These are phyloP conservation scores for Zaprionus obscuricornis DNA, from an alignment of 2,888 invertebrate species.

Conservation along the genomic window DNA sequence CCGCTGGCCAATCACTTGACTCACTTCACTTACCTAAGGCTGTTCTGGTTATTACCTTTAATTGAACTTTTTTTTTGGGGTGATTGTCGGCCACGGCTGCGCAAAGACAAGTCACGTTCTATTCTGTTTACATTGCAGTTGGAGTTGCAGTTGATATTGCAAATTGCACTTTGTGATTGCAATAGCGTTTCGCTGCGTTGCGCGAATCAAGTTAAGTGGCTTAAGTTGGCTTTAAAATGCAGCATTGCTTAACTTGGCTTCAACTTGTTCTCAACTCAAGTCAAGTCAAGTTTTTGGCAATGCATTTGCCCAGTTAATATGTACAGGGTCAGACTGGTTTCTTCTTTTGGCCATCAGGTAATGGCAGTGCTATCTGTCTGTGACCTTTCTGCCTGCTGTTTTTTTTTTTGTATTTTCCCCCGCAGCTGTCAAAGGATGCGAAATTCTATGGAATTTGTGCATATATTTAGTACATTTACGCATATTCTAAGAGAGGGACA, in stretches of 20 bases:
- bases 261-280: constrained; percentile 39
- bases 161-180: too few relatives aligned
- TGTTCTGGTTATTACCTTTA: constrained; percentile 62
- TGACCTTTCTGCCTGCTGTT: constrained; percentile 58
- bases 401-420: constrained; percentile 9
- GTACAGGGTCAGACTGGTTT: constrained; percentile 60
- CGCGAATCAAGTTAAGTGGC: too few relatives aligned
- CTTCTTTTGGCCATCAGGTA: constrained; percentile 29
- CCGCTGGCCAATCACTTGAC: constrained; percentile 39
- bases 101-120: constrained; percentile 60
- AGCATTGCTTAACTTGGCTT: constrained; percentile 38
- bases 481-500: constrained; percentile 30
- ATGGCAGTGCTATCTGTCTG: constrained; percentile 14
- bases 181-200: too few relatives aligned
- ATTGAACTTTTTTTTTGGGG: constrained; percentile 51
- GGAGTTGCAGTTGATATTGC: constrained; percentile 5
- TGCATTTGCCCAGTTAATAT: constrained; percentile 14
- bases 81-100: constrained; percentile 53
- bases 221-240: neutral
- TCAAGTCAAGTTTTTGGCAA: constrained; percentile 37
- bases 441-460: constrained; percentile 3
- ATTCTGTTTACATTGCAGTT: constrained; percentile 7
- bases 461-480: constrained; percentile 12
- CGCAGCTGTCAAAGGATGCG: constrained; percentile 41
- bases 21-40: constrained; percentile 35